Evolutionary conservation across 2,113 vertebrate species (phyloP).

Genomic region (Melanocharis versteri): DNA sequence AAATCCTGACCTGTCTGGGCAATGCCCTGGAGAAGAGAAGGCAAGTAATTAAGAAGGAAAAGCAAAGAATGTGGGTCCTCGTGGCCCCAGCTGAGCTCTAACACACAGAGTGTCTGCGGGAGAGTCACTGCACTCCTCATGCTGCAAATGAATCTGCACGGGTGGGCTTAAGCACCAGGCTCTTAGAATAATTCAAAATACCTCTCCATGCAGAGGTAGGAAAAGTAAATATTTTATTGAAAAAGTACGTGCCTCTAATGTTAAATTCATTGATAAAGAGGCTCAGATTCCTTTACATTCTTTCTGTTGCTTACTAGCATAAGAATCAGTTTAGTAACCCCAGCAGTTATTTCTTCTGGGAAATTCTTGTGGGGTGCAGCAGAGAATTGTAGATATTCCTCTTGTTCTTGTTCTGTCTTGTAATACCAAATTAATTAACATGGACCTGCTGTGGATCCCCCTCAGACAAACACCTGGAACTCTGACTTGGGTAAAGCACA

Average conservation of each 20-base stretch:
- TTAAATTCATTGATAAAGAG: slow-evolving; percentile 12
- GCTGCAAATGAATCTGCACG: background rate
- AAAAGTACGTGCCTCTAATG: background rate
- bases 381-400: background rate
- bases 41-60: background rate
- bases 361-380: background rate
- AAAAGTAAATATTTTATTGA: slow-evolving; percentile 21
- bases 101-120: background rate
- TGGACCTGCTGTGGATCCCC: background rate
- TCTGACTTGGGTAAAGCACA: background rate
- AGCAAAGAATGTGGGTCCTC: background rate
- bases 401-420: background rate
- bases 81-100: background rate
- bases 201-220: background rate
- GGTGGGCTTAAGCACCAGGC: background rate
- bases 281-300: background rate
- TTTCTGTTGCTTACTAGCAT: background rate
- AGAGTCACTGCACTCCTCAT: background rate
- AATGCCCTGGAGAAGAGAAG: background rate
- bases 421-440: background rate
- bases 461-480: background rate
- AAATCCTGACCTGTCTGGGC: background rate
- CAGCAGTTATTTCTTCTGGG: background rate
- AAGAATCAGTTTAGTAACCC: background rate
- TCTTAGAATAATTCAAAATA: background rate